Percentiles rank a stretch among this genome's conserved stretches.
These are phyloP conservation scores for Agapornis canus DNA, from an alignment of 2,797 vertebrate species.

Conservation along the genomic window DNA sequence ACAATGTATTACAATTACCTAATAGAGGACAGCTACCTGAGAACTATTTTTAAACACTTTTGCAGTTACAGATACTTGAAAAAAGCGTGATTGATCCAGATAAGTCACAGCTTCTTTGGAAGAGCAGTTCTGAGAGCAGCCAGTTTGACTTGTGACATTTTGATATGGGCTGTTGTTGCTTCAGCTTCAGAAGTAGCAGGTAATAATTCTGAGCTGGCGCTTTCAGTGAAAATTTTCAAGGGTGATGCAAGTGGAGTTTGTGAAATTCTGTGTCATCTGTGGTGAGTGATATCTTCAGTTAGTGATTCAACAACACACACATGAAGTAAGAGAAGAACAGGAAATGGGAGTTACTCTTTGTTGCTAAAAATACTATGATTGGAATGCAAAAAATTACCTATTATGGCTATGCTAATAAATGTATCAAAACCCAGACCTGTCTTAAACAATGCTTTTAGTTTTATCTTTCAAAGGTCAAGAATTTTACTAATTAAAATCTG, in stretches of 20 bases:
- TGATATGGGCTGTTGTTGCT: background rate
- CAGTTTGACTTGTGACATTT: background rate
- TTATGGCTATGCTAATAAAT: background rate
- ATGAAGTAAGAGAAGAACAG: conserved; percentile 22
- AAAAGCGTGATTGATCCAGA: background rate
- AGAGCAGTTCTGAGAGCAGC: background rate
- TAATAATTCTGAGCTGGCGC: background rate
- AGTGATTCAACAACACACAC: background rate
- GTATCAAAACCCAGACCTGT: background rate
- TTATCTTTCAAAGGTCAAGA: background rate
- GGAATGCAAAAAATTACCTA: background rate
- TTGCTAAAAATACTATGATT: conserved; percentile 30
- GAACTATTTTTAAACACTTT: conserved; percentile 6
- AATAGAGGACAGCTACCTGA: background rate
- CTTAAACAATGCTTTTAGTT: background rate
- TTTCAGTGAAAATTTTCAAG: background rate
- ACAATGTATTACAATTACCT: background rate
- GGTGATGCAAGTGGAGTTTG: conserved; percentile 15
- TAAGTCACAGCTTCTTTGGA: background rate
- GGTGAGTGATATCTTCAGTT: background rate
- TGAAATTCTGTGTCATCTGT: conserved; percentile 1
- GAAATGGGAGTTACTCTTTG: conserved; percentile 55
- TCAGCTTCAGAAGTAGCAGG: background rate
- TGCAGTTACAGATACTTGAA: background rate
- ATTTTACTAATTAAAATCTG: background rate